Percentiles rank a stretch among this genome's conserved stretches.
These are phyloP conservation scores for Euwallacea fornicatus DNA, from an alignment of 1,140 invertebrate genomes.

Conservation along the genomic window DNA sequence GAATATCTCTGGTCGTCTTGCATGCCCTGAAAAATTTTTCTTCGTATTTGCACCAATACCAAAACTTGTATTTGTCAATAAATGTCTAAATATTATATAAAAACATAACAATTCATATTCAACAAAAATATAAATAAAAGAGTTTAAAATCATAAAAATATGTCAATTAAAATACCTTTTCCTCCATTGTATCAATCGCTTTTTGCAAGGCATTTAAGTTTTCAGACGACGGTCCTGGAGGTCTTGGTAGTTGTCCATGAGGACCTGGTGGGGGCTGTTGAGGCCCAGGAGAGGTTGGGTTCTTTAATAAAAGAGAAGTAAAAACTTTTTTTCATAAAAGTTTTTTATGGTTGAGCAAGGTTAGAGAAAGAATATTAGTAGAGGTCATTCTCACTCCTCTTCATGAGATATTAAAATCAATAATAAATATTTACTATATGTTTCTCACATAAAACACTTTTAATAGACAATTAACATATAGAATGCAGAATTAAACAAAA, in stretches of 20 bases:
- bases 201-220: conserved; percentile 81
- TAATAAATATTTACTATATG: not conserved
- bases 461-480: not conserved
- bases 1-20: conserved; percentile 90
- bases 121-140: no score
- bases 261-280: conserved; percentile 42
- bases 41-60: not conserved
- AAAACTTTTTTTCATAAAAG: no score
- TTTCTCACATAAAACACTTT: not conserved
- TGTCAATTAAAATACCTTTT: conserved; percentile 59
- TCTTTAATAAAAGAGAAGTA: conserved; percentile 39
- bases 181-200: conserved; percentile 91
- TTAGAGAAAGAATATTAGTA: no score
- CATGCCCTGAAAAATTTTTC: conserved; percentile 60
- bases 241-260: conserved; percentile 38
- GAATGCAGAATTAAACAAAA: not conserved
- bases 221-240: conserved; percentile 56
- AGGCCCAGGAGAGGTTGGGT: conserved; percentile 47
- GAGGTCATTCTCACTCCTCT: no score
- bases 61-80: not conserved
- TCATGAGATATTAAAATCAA: no score
- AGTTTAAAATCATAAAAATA: not conserved
- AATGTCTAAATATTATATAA: no score
- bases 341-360: no score
- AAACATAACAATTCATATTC: no score